These are phyloP conservation scores for Dasypogon diadema DNA, from an alignment of 2,888 invertebrate species.

Conservation along the genomic window DNA sequence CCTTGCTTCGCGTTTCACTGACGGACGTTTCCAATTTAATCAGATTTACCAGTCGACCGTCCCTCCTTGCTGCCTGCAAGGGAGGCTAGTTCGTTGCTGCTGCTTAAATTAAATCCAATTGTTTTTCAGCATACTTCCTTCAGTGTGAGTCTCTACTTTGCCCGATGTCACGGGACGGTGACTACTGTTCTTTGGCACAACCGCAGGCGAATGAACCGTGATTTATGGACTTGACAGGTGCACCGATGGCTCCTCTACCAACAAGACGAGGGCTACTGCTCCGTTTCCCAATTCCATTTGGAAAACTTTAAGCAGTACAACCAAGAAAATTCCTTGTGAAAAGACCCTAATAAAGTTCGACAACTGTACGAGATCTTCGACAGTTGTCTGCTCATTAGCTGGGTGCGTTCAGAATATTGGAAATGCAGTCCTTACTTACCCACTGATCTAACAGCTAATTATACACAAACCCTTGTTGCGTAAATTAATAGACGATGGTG, in stretches of 20 bases:
- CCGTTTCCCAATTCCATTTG: not conserved
- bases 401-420: too few relatives aligned
- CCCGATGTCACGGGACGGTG: not conserved
- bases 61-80: not conserved
- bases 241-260: not conserved
- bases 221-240: not conserved
- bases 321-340: too few relatives aligned
- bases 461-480: too few relatives aligned
- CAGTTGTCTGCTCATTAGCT: too few relatives aligned
- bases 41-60: not conserved
- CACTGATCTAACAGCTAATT: too few relatives aligned
- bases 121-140: not conserved
- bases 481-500: too few relatives aligned
- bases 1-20: not conserved
- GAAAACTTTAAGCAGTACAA: too few relatives aligned
- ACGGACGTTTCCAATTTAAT: not conserved
- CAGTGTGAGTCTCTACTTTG: not conserved
- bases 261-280: not conserved
- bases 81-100: not conserved
- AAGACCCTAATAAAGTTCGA: too few relatives aligned
- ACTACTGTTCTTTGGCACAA: not conserved
- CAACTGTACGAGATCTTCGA: too few relatives aligned
- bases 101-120: not conserved
- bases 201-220: not conserved
- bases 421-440: too few relatives aligned